These are phyloP conservation scores for Stegodyphus mimosarum DNA, from an alignment of 1,140 invertebrate species.

Conservation along the genomic window DNA sequence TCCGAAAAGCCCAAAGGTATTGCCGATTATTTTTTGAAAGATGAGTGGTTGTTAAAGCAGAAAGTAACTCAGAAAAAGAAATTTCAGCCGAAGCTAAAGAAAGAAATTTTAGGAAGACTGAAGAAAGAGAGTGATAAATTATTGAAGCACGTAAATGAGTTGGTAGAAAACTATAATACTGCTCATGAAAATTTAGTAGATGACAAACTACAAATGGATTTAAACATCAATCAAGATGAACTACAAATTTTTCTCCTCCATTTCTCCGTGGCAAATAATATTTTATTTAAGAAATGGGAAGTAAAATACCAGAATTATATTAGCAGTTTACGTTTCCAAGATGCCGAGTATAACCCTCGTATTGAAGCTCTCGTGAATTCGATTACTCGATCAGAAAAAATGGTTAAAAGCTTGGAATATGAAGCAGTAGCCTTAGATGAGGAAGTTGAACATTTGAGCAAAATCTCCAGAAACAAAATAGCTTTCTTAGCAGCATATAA, in stretches of 20 bases:
- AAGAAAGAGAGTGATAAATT: conserved; percentile 18
- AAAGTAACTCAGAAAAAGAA: background rate
- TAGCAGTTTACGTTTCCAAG: background rate
- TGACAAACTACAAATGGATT: conserved; percentile 35
- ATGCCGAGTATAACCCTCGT: background rate
- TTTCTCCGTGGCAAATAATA: background rate
- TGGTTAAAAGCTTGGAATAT: background rate
- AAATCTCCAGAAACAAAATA: conserved; percentile 12
- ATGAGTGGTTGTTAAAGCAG: conserved; percentile 11
- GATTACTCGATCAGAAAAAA: background rate
- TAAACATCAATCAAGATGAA: conserved; percentile 22
- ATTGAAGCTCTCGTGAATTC: background rate
- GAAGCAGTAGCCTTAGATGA: background rate
- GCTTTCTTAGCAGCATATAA: background rate
- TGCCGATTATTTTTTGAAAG: conserved; percentile 20
- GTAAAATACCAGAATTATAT: background rate
- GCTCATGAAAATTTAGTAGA: conserved; percentile 14
- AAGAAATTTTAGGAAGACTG: background rate
- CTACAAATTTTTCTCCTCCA: conserved; percentile 5
- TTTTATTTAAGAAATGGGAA: background rate
- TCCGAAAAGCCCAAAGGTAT: conserved; percentile 8
- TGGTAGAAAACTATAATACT: background rate
- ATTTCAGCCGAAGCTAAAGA: background rate
- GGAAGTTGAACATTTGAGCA: background rate
- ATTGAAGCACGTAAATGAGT: background rate